Base-by-base conservation (phyloP, 1,140 invertebrate genomes). In the Ruditapes philippinarum region DNA sequence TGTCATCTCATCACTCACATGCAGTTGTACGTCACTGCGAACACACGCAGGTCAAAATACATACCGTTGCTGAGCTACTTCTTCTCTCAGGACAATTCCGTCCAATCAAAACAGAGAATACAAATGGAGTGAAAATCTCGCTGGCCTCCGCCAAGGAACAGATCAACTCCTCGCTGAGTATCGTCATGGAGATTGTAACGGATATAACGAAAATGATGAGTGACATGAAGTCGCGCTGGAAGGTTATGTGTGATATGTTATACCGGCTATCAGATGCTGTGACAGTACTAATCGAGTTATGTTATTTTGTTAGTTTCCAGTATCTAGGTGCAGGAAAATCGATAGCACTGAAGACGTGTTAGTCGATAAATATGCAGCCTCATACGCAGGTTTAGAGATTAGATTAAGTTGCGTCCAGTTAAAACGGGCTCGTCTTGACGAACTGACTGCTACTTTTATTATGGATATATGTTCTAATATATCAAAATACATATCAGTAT, bases 1-100 rank as follows among this genome's bases (percentile, higher is more conserved):
- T 89, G 88, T 78, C 74, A 0, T 42, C 73, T 19, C 49, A 85
- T 31, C 54, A 85, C 40, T 31, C 76, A n/a, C 89, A 90, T 40
- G 76, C 91, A 45, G 92, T 92, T 65, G 86, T 84, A 17, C 54
- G 87, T 17, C 81, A 91, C 62, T 91, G 92, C 57, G 89, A 92
- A 33, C 79, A 81, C 40, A 74, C 89, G 17, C 87, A 89, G 49
- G 45, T 74, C 9, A 90, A 90, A 70, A 91, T 93, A 38, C 92
- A 93, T 62, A 84, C 87, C 7, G 87, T 93, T 0, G 92, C 92
- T 28, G 92, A 93, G n/a, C 45, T 93, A n/a, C 78, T 93, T 33
- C 76, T 93, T 2, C 73, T 93, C 1, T 92, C 87, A 0, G 74
- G 85, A 31, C 84, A 91, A 49, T 68, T 91, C 19, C 89, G 92